Base-by-base conservation (phyloP, 2,888 invertebrate genomes). In the Prosopocoilus inquinatus region DNA sequence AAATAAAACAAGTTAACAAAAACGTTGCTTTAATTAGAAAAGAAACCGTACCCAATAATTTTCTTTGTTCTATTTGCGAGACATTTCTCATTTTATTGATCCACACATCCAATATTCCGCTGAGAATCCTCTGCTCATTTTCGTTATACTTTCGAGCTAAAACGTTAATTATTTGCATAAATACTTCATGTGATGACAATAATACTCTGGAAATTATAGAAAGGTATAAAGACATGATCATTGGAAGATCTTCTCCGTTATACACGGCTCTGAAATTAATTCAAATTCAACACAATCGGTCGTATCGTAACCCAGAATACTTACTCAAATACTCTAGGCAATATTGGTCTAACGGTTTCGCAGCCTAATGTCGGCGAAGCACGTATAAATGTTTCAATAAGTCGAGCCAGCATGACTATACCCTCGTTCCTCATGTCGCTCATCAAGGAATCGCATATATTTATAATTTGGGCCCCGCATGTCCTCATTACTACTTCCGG, bases 121-220 rank as follows among this genome's bases (percentile, higher is more conserved):
- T 84, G 47, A 94, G 77, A 50, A 91, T 84, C 55, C 84, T 81
- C 55, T 86, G 84, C 3, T 87, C 84, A 55, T 75, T 80, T 49
- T 81, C 80, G 2, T 72, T 70, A 8, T 79, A 66, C 1, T 74
- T 75, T 20, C 64, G 71, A 0, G 84, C 75, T 0, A 83, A 75
- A 56, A 80, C 80, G 33, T 77, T 76, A 9, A 84, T 66, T 8
- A 79, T 81, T 62, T 83, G 80, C 70, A 84, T 85, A 74, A 89
- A 89, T 9, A 85, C 79, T 3, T 83, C 80, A 57, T 86, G 82
- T 1, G 89, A 87, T 3, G 85, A 79, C 33, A 92, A 78, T 47
- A 95, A 82, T 20, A 93, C 85, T 44, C 95, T 83, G 0, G 92
- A 87, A 9, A 93, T 77, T 5, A 95, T 82, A 53, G 88, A 88